Percentiles rank a stretch among this genome's conserved stretches.
Evolutionary conservation across 1,140 invertebrate species (phyloP).

Genomic region (Piezodorus guildinii): DNA sequence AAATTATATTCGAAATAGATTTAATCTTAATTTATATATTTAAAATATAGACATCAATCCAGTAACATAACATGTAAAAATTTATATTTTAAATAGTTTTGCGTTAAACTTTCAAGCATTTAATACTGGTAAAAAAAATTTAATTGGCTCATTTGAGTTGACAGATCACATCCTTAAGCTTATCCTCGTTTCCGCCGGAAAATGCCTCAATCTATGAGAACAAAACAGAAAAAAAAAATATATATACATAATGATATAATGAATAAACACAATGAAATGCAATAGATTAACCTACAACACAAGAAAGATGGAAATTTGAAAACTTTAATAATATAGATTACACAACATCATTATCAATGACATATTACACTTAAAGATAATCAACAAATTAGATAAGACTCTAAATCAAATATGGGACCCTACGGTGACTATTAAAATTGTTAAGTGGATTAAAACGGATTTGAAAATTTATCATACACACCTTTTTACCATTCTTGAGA

Average conservation of each 20-base stretch:
- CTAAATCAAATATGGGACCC: background rate
- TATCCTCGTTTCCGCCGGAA: constrained; percentile 66
- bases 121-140: background rate
- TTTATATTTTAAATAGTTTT: too few relatives aligned
- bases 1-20: too few relatives aligned
- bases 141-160: background rate
- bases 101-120: background rate
- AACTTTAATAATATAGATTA: background rate
- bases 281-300: too few relatives aligned
- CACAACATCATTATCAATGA: constrained; percentile 1
- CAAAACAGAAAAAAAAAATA: constrained; percentile 7
- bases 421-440: background rate
- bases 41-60: too few relatives aligned
- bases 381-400: background rate
- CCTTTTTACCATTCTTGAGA: constrained; percentile 59
- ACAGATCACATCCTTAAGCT: constrained; percentile 43
- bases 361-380: background rate
- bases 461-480: constrained; percentile 31
- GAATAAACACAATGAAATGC: too few relatives aligned
- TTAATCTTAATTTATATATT: too few relatives aligned
- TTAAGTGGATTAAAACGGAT: background rate
- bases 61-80: too few relatives aligned
- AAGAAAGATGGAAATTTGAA: too few relatives aligned
- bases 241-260: background rate
- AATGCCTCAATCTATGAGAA: constrained; percentile 45